A percentile compares a stretch with the other conserved stretches of the same genome.
These are phyloP conservation scores for Trimorus sp. DNA, from an alignment of 2,888 invertebrate genomes.

Conservation along the genomic window DNA sequence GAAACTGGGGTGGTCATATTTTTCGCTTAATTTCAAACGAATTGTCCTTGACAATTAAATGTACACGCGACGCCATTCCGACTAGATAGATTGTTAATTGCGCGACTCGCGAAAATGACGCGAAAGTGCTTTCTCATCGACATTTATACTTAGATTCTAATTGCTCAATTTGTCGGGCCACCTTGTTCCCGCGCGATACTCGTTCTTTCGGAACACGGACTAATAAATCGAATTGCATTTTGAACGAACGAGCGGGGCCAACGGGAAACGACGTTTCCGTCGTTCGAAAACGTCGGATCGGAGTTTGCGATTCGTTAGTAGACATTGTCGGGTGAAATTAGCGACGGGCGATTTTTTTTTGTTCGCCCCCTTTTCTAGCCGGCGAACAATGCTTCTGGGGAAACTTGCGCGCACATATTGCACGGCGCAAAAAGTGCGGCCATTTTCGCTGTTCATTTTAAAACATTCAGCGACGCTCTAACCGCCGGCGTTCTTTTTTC, in stretches of 20 bases:
- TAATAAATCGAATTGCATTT: conserved; percentile 67
- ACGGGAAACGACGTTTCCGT: conserved; percentile 63
- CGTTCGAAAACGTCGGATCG: conserved; percentile 61
- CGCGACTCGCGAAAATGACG: conserved; percentile 5
- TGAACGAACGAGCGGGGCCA: conserved; percentile 57
- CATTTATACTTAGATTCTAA: conserved; percentile 54
- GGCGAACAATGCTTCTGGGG: conserved; percentile 54
- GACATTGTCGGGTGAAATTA: conserved; percentile 64
- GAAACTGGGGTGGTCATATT: no score
- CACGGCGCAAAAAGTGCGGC: conserved; percentile 12
- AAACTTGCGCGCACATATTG: conserved; percentile 49
- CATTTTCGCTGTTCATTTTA: conserved; percentile 63
- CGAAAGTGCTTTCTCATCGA: conserved; percentile 34
- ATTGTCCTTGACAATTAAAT: no score
- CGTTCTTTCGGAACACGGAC: conserved; percentile 55
- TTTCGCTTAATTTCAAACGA: no score
- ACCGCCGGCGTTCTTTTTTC: conserved; percentile 66
- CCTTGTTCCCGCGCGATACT: conserved; percentile 58
- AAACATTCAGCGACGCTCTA: conserved; percentile 62
- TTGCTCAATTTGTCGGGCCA: conserved; percentile 58
- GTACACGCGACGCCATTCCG: no score
- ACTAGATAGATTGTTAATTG: no score
- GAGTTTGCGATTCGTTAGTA: conserved; percentile 63
- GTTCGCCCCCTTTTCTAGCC: conserved; percentile 32
- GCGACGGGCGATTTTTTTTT: conserved; percentile 51